Conservation (phyloP, 2,113 vertebrate genomes). For the Thunnus thynnus region DNA sequence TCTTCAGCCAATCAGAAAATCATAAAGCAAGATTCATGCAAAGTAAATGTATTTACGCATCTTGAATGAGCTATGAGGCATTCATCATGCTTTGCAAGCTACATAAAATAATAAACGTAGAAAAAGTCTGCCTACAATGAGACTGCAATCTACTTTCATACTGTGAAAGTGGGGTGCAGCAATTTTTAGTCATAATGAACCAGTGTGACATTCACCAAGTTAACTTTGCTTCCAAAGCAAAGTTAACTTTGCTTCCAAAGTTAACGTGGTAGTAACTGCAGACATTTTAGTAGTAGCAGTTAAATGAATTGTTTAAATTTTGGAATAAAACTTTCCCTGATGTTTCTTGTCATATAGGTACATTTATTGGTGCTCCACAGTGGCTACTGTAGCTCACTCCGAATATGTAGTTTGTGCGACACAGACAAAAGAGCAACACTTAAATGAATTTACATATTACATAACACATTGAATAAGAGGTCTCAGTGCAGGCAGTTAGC, state of each 20-base stretch:
- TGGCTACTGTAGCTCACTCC: not conserved
- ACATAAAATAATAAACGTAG: not conserved
- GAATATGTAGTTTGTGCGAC: not conserved
- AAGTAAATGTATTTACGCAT: not conserved
- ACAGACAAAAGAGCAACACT: constrained; percentile 8
- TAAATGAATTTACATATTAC: constrained; percentile 18
- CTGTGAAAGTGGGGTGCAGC: not conserved
- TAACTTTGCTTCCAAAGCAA: too few relatives aligned
- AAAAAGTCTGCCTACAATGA: not conserved
- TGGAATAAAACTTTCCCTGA: constrained; percentile 16
- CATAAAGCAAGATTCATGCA: not conserved
- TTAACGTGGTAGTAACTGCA: constrained; percentile 23
- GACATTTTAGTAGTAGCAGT: constrained; percentile 18
- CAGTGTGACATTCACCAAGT: too few relatives aligned
- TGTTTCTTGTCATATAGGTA: constrained; percentile 30
- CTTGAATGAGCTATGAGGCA: not conserved
- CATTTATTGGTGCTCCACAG: not conserved
- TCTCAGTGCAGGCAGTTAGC: not conserved
- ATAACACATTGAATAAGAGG: not conserved
- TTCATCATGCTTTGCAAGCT: too few relatives aligned
- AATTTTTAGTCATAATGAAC: too few relatives aligned
- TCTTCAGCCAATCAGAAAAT: not conserved
- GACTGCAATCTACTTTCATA: not conserved
- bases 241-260: too few relatives aligned
- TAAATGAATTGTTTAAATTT: constrained; percentile 37